Conservation (phyloP, 2,888 invertebrate genomes). For the Plebejus argus region DNA sequence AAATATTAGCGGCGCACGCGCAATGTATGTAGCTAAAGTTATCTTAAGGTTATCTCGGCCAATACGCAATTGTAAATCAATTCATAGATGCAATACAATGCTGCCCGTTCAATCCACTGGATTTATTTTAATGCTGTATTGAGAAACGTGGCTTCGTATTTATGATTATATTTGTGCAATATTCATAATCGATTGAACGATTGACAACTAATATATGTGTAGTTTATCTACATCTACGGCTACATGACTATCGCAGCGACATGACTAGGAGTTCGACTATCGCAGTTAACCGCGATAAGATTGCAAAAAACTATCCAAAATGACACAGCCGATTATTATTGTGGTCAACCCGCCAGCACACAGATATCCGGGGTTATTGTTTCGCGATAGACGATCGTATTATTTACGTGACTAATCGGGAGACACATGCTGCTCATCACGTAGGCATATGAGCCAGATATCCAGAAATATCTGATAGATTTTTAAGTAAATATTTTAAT, state of each 20-base stretch:
- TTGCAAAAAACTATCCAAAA: not conserved
- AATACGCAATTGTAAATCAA: constrained; percentile 46
- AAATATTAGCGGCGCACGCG: constrained; percentile 39
- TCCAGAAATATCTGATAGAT: constrained; percentile 18
- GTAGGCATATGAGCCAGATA: constrained; percentile 5
- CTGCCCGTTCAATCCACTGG: constrained; percentile 32
- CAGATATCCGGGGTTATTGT: constrained; percentile 26
- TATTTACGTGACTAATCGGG: not conserved
- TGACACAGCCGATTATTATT: not conserved
- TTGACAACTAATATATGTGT: not conserved
- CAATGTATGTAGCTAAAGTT: constrained; percentile 41
- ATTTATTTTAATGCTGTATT: constrained; percentile 37
- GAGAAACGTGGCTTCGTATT: not conserved
- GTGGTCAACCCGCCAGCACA: not conserved
- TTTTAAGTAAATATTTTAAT: not conserved
- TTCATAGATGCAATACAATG: constrained; percentile 43
- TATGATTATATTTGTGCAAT: not conserved
- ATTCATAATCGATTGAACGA: not conserved
- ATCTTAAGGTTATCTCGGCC: constrained; percentile 46
- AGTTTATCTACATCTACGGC: constrained; percentile 5
- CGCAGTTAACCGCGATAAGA: not conserved
- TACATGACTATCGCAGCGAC: not conserved
- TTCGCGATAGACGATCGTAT: not conserved
- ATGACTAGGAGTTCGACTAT: not conserved
- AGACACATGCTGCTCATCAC: constrained; percentile 13